These are phyloP conservation scores for Ypsolopha scabrella DNA, from an alignment of 2,888 invertebrate species.

Conservation along the genomic window DNA sequence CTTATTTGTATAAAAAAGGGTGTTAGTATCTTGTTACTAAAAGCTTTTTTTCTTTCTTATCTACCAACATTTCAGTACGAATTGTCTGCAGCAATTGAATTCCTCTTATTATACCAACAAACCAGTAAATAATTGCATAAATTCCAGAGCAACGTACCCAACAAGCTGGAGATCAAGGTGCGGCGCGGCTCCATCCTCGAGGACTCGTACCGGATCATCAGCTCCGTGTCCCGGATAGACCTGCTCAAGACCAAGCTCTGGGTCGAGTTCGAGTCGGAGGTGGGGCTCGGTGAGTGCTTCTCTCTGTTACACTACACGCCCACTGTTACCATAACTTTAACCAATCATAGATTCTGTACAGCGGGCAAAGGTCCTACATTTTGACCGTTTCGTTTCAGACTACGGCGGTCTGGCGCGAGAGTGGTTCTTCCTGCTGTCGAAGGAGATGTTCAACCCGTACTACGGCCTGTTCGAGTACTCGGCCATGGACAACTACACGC, in stretches of 20 bases:
- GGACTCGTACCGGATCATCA: slow-evolving; percentile 96
- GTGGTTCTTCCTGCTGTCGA: slow-evolving; percentile 98
- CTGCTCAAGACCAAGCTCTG: slow-evolving; percentile 97
- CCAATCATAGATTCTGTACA: too few relatives aligned
- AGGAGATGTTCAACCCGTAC: slow-evolving; percentile 99
- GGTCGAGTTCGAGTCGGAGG: slow-evolving; percentile 99
- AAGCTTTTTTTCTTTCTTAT: too few relatives aligned
- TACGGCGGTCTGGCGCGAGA: slow-evolving; percentile 97
- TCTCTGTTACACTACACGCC: not conserved
- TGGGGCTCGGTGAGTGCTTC: slow-evolving; percentile 76
- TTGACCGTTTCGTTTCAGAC: slow-evolving; percentile 64
- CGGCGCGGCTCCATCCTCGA: slow-evolving; percentile 92
- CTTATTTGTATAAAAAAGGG: too few relatives aligned
- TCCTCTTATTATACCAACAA: not conserved
- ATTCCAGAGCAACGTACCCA: slow-evolving; percentile 91
- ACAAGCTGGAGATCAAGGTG: slow-evolving; percentile 97
- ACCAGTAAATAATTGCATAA: not conserved
- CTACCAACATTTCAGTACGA: too few relatives aligned
- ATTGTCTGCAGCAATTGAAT: too few relatives aligned
- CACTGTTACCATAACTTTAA: too few relatives aligned
- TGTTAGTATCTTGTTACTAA: too few relatives aligned
- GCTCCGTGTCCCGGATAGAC: slow-evolving; percentile 89
- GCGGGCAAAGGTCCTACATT: too few relatives aligned
- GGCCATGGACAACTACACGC: slow-evolving; percentile 99
- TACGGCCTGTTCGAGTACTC: slow-evolving; percentile 99